Evolutionary conservation across 23 tunicate species (phyloP), one percentile per base, ranked within the genome.

Genomic region (Botrylloides violaceus): DNA sequence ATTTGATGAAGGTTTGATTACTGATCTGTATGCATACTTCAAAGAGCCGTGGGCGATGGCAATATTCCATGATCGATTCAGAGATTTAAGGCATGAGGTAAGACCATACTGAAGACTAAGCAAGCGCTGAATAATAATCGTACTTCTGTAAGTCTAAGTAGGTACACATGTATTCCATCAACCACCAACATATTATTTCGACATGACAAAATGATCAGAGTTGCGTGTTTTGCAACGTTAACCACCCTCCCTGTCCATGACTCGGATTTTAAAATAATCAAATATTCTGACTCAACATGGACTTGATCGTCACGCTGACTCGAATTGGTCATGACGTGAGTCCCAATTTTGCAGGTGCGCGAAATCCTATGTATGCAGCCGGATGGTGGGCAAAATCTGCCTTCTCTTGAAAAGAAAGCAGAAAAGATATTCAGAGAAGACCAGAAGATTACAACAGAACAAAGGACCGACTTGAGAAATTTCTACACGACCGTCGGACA

Each of bases 1-100:
- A 29, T 64, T 49, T 5, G 77, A 81, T 23, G 98, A 93, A 64
- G 94, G 84, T 1, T 64, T 93, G 71, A 73, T 93, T 20, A 5
- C 61, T 55, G 92, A 86, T 70, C 65, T 93, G 65, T 93, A 36
- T 66, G 75, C 26, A 38, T 86, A 64, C 78, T 85, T 85, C 75
- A 61, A 77, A 4, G 85, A 81, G 63, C 89, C 98, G 2, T 85
- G 94, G 88, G 49, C 64, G 55, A 73, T 71, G 75, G 84, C 85
- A 3, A 31, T 86, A 26, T 93, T 77, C 78, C 98, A 93, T 55
- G 98, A 93, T 66, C 65, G 98, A 59, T 93, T 93, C 72, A 81
- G 70, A 47, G 94, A 85, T 60, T 78, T 93, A 57, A 73, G 97
- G 49, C 97, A 90, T 56, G 97, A 90, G 85, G 97, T 90, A 1